Evolutionary conservation across 2,888 invertebrate species (phyloP).

Genomic region (Vandiemenella viatica): DNA sequence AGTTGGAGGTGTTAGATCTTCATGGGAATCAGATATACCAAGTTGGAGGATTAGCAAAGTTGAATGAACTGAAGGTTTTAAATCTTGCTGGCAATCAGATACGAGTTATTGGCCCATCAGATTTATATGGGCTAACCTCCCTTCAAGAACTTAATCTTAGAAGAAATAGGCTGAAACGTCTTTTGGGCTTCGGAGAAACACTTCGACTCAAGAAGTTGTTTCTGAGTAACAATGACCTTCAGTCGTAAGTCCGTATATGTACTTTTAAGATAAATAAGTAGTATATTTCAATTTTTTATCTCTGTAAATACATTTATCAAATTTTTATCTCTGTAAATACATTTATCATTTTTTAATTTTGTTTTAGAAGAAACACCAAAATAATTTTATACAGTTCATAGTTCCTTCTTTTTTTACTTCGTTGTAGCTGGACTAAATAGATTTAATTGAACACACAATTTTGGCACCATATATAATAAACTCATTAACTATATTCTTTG

Average conservation of each 20-base stretch:
- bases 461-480: too few species aligned
- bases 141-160: slow-evolving; percentile 78
- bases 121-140: slow-evolving; percentile 60
- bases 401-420: too few species aligned
- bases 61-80: slow-evolving; percentile 69
- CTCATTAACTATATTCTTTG: too few species aligned
- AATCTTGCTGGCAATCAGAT: slow-evolving; percentile 89
- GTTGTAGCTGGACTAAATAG: too few species aligned
- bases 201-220: slow-evolving; percentile 62
- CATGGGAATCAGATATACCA: slow-evolving; percentile 80
- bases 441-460: too few species aligned
- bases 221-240: slow-evolving; percentile 66
- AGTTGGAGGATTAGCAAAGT: slow-evolving; percentile 50
- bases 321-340: too few species aligned
- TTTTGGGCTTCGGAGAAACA: slow-evolving; percentile 65
- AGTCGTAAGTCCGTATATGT: slow-evolving; percentile 33
- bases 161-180: slow-evolving; percentile 64
- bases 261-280: too few species aligned
- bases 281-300: too few species aligned
- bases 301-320: too few species aligned
- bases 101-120: slow-evolving; percentile 54
- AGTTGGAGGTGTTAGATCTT: slow-evolving; percentile 79
- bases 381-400: too few species aligned
- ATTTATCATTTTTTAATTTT: too few species aligned
- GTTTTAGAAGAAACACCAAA: too few species aligned